Base-by-base conservation (phyloP, 2,888 invertebrate species). In the Chymomyza caudatula region DNA sequence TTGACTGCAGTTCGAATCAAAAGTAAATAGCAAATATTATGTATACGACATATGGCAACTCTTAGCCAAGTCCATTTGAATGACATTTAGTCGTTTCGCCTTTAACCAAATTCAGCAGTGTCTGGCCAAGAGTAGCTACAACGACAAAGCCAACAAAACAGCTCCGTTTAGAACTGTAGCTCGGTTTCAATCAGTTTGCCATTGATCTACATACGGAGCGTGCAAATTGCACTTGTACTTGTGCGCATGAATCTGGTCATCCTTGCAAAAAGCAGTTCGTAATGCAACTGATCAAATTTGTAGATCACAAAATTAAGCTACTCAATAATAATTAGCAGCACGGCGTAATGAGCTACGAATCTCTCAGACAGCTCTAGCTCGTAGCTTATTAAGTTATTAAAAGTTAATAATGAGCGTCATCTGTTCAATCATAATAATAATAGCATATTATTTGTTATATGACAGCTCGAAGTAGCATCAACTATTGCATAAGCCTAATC, bases 21-120 rank as follows among this genome's bases (percentile, higher is more conserved):
- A 79, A 29, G 8, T 29, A 29, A n/a, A 85, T 79, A 85, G 66
- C 59, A n/a, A n/a, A n/a, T n/a, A n/a, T n/a, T n/a, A n/a, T n/a
- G n/a, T n/a, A n/a, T n/a, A n/a, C n/a, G n/a, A n/a, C n/a, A n/a
- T n/a, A n/a, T n/a, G n/a, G 63, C 70, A 63, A 47, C 59, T 71
- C 68, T 76, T 78, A 60, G 75, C 66, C 71, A 75, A 51, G 13
- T 47, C 44, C 51, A 17, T 73, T 70, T 74, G 74, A 81, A 79
- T 85, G 84, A 67, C 77, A 78, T 78, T 85, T 76, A 67, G 61
- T 66, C 69, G 69, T 52, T 61, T 68, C 73, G 19, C 19, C 68
- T 74, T 85, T 73, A 81, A 79, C 81, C 87, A 86, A 85, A 85
- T 79, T 84, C 78, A 83, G 76, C 78, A 83, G 76, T 64, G 56